Evolutionary conservation across 2,888 invertebrate species (phyloP).

Genomic region (Volucella inanis): DNA sequence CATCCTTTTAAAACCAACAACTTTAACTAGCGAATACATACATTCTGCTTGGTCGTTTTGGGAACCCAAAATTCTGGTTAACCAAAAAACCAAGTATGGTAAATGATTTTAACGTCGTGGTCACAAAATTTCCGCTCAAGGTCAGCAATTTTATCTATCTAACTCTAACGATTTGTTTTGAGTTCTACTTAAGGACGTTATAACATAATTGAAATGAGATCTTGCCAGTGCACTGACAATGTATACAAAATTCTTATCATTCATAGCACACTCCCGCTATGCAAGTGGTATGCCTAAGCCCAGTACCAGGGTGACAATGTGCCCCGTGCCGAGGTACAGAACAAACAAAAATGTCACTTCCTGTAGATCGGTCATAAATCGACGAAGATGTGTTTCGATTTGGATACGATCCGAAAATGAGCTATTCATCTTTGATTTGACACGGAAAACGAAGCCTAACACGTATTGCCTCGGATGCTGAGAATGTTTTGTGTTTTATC

Average conservation of each 20-base stretch:
- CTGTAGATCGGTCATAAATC: constrained; percentile 70
- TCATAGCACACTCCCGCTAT: constrained; percentile 42
- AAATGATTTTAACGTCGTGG: constrained; percentile 47
- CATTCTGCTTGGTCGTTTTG: constrained; percentile 62
- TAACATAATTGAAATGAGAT: constrained; percentile 1
- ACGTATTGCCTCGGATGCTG: constrained; percentile 47
- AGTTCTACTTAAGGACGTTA: constrained; percentile 51
- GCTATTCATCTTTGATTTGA: constrained; percentile 70
- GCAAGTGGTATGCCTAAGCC: constrained; percentile 28
- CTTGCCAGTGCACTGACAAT: constrained; percentile 25
- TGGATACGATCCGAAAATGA: constrained; percentile 65
- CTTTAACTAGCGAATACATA: constrained; percentile 26
- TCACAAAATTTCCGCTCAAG: constrained; percentile 61
- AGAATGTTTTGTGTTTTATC: constrained; percentile 45
- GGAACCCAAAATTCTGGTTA: constrained; percentile 68
- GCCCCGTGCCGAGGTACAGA: constrained; percentile 69
- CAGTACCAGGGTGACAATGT: constrained; percentile 47
- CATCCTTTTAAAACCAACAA: constrained; percentile 32
- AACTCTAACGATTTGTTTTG: constrained; percentile 58
- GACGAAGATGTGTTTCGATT: constrained; percentile 50
- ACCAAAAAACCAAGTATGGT: constrained; percentile 61
- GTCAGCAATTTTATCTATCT: constrained; percentile 12
- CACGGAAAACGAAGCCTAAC: constrained; percentile 58
- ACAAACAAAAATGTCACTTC: constrained; percentile 68
- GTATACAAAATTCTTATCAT: not conserved